phyloP scores from a whole-genome alignment of 1,140 invertebrate genomes.

The Liolophura sinensis region DNA sequence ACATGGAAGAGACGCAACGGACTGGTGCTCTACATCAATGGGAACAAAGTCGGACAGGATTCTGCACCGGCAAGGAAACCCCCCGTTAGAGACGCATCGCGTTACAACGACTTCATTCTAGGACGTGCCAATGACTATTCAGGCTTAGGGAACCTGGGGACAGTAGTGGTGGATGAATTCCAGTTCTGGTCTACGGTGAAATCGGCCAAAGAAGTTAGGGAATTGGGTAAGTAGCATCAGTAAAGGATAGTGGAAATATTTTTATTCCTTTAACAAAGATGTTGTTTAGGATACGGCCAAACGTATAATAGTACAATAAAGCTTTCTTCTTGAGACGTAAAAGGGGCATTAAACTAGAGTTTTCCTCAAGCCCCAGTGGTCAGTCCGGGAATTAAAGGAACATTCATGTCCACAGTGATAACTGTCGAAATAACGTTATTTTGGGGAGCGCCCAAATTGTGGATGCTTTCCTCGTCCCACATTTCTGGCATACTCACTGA shows the following conservation, averaged over 20 bases:
- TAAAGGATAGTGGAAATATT: not conserved
- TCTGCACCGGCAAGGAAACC: conserved; percentile 8
- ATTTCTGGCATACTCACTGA: too few relatives aligned
- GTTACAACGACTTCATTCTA: conserved; percentile 41
- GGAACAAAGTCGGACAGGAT: conserved; percentile 30
- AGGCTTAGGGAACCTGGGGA: conserved; percentile 22
- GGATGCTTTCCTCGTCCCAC: too few relatives aligned
- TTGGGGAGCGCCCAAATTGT: too few relatives aligned
- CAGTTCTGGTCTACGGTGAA: conserved; percentile 46
- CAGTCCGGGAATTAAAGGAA: too few relatives aligned
- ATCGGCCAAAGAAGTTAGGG: conserved; percentile 34
- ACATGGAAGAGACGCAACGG: conserved; percentile 43
- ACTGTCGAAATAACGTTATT: too few relatives aligned
- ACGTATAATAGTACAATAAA: too few relatives aligned
- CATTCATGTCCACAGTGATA: too few relatives aligned
- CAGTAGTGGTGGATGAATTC: conserved; percentile 52
- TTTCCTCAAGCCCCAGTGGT: too few relatives aligned
- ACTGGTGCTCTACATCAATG: conserved; percentile 47
- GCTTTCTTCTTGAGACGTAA: too few relatives aligned
- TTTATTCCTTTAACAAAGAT: conserved; percentile 3
- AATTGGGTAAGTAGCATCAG: conserved; percentile 36
- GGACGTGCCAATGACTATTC: conserved; percentile 44
- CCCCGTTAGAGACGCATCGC: not conserved
- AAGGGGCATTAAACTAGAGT: too few relatives aligned
- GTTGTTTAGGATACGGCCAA: conserved; percentile 1